A percentile compares a stretch with the other conserved stretches of the same genome.
Conservation (phyloP, 2,888 invertebrate genomes). For the Dicroscelio sp. region DNA sequence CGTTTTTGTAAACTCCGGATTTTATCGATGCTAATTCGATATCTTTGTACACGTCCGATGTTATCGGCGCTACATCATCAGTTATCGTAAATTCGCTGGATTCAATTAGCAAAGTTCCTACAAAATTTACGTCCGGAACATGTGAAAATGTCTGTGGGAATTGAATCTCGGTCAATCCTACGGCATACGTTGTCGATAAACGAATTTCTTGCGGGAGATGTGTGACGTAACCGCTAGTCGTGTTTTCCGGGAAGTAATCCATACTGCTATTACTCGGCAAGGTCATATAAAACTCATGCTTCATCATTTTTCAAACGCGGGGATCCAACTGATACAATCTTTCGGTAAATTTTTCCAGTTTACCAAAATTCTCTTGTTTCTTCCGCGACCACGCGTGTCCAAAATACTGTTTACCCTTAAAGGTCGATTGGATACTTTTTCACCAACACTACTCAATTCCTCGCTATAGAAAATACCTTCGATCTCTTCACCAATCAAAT, state of each 20-base stretch:
- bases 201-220: not conserved
- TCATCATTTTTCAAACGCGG: not conserved
- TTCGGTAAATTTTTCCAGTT: slow-evolving; percentile 27
- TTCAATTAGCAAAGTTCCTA: too few relatives aligned
- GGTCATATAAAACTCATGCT: slow-evolving; percentile 36
- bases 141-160: slow-evolving; percentile 2
- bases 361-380: not conserved
- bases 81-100: too few relatives aligned
- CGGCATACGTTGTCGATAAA: not conserved
- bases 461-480: slow-evolving; percentile 18
- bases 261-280: slow-evolving; percentile 3
- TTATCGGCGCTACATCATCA: too few relatives aligned
- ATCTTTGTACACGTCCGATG: too few relatives aligned
- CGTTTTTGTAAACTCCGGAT: too few relatives aligned
- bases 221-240: slow-evolving; percentile 71
- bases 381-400: slow-evolving; percentile 1
- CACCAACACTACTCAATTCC: not conserved
- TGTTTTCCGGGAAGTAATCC: slow-evolving; percentile 1
- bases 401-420: not conserved
- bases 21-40: too few relatives aligned
- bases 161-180: not conserved
- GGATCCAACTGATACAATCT: not conserved
- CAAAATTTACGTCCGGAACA: not conserved
- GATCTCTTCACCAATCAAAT: slow-evolving; percentile 5
- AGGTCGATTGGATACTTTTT: not conserved